Evolutionary conservation across 2,888 invertebrate genomes (phyloP).

Genomic region (Odontocolon sp.): DNA sequence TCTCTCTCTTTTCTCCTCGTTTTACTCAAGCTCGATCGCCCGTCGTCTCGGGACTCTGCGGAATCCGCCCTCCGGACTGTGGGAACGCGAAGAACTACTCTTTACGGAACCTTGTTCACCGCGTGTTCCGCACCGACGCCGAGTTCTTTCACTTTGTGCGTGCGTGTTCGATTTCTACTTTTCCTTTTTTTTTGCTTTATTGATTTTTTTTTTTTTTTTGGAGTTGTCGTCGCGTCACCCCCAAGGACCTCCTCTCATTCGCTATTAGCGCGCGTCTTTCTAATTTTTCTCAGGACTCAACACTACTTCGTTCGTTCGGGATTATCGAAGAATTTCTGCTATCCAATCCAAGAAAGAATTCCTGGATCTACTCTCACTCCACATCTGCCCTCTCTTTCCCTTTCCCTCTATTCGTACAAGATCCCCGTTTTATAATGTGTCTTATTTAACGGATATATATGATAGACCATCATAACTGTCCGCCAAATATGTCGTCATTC

Average conservation of each 20-base stretch:
- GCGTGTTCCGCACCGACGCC: conserved; percentile 65
- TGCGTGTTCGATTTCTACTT: conserved; percentile 6
- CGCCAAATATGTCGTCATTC: too few relatives aligned
- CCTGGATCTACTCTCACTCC: conserved; percentile 11
- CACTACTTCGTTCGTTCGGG: not conserved
- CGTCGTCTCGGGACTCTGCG: conserved; percentile 68
- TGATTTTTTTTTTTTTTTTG: conserved; percentile 14
- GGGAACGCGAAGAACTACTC: conserved; percentile 75
- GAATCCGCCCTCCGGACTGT: conserved; percentile 78
- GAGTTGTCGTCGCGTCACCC: conserved; percentile 22
- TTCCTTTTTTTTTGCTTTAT: conserved; percentile 7
- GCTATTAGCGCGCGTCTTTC: conserved; percentile 27
- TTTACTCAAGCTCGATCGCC: conserved; percentile 32
- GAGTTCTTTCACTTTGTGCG: conserved; percentile 52
- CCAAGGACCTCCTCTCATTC: conserved; percentile 1
- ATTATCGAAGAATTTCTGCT: conserved; percentile 38
- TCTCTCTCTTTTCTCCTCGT: conserved; percentile 17
- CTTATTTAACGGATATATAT: too few relatives aligned
- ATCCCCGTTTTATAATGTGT: not conserved
- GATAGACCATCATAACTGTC: too few relatives aligned
- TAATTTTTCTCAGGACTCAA: conserved; percentile 44
- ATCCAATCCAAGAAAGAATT: conserved; percentile 34
- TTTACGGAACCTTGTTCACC: conserved; percentile 66
- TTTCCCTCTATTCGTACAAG: not conserved
- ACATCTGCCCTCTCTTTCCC: not conserved